These are phyloP conservation scores for Amazona guildingii DNA, from an alignment of 2,113 vertebrate genomes.

Conservation along the genomic window DNA sequence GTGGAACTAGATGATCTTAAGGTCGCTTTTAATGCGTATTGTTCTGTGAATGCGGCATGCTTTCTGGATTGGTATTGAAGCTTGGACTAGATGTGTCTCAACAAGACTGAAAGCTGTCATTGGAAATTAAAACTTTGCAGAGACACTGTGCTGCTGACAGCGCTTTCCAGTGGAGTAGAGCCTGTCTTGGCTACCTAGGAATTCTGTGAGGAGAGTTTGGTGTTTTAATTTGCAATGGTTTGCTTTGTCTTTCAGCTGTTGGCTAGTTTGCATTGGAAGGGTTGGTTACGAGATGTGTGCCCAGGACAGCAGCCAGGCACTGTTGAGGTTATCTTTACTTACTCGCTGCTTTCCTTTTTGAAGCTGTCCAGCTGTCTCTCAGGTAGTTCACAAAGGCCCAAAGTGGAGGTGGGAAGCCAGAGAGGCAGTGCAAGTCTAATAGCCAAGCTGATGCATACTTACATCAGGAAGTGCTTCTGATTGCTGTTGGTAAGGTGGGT, in stretches of 20 bases:
- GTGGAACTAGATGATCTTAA: neutral
- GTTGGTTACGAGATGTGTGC: neutral
- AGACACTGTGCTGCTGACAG: fast-evolving
- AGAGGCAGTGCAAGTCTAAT: fast-evolving
- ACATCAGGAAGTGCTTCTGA: neutral
- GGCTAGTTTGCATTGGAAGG: neutral
- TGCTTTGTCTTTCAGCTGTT: neutral
- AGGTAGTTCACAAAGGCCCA: neutral
- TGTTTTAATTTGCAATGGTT: neutral
- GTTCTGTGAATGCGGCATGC: neutral
- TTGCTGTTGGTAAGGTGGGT: neutral
- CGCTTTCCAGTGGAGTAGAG: neutral
- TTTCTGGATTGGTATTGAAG: neutral
- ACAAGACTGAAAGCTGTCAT: neutral
- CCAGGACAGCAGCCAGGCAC: neutral
- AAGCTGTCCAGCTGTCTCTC: neutral
- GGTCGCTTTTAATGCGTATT: neutral
- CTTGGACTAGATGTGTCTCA: neutral
- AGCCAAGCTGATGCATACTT: neutral
- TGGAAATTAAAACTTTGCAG: neutral
- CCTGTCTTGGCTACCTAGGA: neutral
- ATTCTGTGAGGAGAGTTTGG: neutral
- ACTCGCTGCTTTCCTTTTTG: neutral
- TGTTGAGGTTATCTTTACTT: neutral
- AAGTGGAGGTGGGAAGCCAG: neutral